Evolutionary conservation across 1,140 invertebrate genomes (phyloP), one percentile per base, ranked within the genome.

Genomic region (Metaphire vulgaris): DNA sequence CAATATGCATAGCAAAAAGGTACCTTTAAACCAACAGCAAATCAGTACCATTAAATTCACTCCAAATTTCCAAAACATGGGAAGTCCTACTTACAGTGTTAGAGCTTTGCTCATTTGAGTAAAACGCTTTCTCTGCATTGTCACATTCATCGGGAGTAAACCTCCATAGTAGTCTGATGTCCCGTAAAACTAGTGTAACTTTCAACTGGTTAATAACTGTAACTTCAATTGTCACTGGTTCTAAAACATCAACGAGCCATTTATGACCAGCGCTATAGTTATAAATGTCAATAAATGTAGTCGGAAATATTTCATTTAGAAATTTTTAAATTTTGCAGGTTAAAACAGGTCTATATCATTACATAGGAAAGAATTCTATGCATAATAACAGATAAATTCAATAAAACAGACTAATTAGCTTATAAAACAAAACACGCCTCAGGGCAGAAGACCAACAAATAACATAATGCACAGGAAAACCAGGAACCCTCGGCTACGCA

Each of bases 91-190:
- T 56, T 56, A 56, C 41, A 12, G 6, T 56, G 41, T 21, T 21
- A 56, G 21, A 56, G 6, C 21, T 21, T 21, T 12, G 6, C 21
- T 56, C 41, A 21, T 56, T 56, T 56, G 41, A 56, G 41, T 12
- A 56, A 21, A 56, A 21, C 41, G 6, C 21, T 21, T 56, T 56
- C 41, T 56, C 6, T 6, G 41, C 41, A 56, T 56, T 56, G 41
- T 6, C 21, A 21, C 21, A 6, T 56, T 56, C 41, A 56, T 56
- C 41, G 6, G 41, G 41, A 56, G 21, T 21, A 74, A 93, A 92
- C 28, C 87, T 90, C 93, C 93, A 96, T n/a, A 95, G 84, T 26
- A 96, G 84, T 80, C 90, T 89, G 1, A 96, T 87, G 79, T 93
- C 90, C 34, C 89, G 89, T 30, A 96, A 84, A 26, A 89, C 86